These are phyloP conservation scores for Delichon dasypus DNA, from an alignment of 2,797 vertebrate species.

Conservation along the genomic window DNA sequence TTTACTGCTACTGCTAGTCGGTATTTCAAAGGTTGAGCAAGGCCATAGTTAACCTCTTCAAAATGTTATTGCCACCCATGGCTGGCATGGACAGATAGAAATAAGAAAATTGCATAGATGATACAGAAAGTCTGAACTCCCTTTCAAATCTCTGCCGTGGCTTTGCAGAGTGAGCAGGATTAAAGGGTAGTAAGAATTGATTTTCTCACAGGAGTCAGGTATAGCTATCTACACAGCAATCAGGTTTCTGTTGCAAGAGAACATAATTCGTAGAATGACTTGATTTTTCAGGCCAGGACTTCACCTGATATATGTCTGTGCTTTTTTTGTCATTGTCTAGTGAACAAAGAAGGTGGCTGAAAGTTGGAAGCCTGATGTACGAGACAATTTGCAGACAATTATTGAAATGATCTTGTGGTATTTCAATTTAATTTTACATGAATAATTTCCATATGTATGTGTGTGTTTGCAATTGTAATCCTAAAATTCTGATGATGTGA, in stretches of 20 bases:
- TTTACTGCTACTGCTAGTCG: not conserved
- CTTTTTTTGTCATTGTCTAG: not conserved
- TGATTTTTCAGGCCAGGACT: slow-evolving; percentile 28
- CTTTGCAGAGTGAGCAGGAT: slow-evolving; percentile 14
- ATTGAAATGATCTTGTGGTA: not conserved
- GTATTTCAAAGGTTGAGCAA: not conserved
- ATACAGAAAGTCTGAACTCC: not conserved
- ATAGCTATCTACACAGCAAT: not conserved
- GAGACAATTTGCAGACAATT: not conserved
- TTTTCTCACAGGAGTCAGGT: slow-evolving; percentile 35
- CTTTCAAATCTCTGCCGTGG: not conserved
- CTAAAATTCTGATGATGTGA: not conserved
- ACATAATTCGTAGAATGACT: slow-evolving; percentile 36
- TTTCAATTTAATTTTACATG: not conserved
- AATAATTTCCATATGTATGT: not conserved
- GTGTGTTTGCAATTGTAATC: not conserved
- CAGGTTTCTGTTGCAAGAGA: slow-evolving; percentile 26
- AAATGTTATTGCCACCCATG: not conserved
- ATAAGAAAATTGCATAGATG: not conserved
- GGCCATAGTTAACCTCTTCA: not conserved
- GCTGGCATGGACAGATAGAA: not conserved
- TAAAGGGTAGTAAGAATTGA: slow-evolving; percentile 42
- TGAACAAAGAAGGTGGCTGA: not conserved
- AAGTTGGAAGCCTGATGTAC: not conserved
- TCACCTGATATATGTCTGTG: not conserved